These are phyloP conservation scores for Climacteris rufus DNA, from an alignment of 2,113 vertebrate genomes.

Conservation along the genomic window DNA sequence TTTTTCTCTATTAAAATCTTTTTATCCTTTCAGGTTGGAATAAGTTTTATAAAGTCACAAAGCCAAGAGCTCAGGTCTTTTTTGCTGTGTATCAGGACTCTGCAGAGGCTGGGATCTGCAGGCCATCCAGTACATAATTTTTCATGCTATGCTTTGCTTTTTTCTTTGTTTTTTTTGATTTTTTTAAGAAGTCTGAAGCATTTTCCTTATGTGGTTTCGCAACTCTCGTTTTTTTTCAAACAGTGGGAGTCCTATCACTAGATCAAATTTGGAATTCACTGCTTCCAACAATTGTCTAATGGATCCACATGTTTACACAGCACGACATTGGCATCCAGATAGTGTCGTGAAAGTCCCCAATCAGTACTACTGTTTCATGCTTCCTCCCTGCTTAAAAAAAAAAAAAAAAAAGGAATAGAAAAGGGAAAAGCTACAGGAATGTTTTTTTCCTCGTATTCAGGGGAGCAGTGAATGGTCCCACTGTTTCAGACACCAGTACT, in stretches of 20 bases:
- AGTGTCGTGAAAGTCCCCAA: background rate
- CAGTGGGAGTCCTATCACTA: conserved; percentile 30
- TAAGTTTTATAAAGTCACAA: background rate
- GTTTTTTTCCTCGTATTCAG: background rate
- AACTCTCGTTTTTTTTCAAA: background rate
- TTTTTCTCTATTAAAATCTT: background rate
- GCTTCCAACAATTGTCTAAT: conserved; percentile 38
- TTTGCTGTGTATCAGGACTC: background rate
- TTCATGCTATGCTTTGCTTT: background rate
- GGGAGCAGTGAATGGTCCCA: background rate
- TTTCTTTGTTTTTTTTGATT: background rate
- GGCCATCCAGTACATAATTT: background rate
- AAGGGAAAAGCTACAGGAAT: background rate
- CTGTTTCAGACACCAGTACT: background rate
- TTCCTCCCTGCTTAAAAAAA: background rate
- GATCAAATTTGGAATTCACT: conserved; percentile 21
- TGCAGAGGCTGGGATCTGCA: background rate
- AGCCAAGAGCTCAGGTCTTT: background rate
- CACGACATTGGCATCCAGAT: conserved; percentile 3
- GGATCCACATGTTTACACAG: conserved; percentile 41
- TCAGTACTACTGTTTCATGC: background rate
- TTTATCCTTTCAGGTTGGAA: background rate
- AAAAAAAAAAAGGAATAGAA: too few relatives aligned
- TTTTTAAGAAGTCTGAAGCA: background rate
- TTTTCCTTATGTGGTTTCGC: conserved; percentile 8